A percentile compares a stretch with the other conserved stretches of the same genome.
phyloP scores from a whole-genome alignment of 2,797 vertebrate genomes.

The Sylvia borin region DNA sequence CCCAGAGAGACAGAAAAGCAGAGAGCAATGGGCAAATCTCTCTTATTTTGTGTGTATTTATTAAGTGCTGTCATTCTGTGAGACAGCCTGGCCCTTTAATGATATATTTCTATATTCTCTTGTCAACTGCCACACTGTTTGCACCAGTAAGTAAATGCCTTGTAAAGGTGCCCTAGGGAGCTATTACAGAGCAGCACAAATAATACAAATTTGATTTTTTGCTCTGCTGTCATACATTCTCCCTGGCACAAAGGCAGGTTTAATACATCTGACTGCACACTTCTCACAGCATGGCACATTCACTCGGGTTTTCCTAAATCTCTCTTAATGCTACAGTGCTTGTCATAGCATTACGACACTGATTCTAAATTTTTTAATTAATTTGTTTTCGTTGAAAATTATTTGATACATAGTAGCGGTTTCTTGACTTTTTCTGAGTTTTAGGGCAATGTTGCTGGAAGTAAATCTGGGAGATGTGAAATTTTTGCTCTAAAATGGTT shows the following conservation, averaged over 20 bases:
- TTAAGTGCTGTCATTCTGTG: background rate
- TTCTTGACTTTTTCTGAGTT: background rate
- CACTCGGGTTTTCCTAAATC: background rate
- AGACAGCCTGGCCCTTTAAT: conserved; percentile 8
- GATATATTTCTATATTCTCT: conserved; percentile 24
- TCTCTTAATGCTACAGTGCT: background rate
- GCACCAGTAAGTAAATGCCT: conserved; percentile 66
- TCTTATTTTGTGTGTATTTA: background rate
- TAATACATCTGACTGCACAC: background rate
- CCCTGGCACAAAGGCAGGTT: conserved; percentile 37
- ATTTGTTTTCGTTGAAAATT: background rate
- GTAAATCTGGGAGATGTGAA: background rate
- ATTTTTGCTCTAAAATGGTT: background rate
- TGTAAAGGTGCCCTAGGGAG: conserved; percentile 56
- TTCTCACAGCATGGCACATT: background rate
- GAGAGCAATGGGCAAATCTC: background rate
- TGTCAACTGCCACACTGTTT: conserved; percentile 59
- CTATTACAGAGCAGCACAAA: conserved; percentile 40
- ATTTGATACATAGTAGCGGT: background rate
- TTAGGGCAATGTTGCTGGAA: background rate
- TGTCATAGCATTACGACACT: background rate
- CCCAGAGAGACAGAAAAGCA: background rate
- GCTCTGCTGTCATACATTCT: conserved; percentile 39
- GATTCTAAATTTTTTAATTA: background rate
- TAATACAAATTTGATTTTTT: conserved; percentile 53